phyloP scores from a whole-genome alignment of 2,113 vertebrate species.

The Bucco capensis region DNA sequence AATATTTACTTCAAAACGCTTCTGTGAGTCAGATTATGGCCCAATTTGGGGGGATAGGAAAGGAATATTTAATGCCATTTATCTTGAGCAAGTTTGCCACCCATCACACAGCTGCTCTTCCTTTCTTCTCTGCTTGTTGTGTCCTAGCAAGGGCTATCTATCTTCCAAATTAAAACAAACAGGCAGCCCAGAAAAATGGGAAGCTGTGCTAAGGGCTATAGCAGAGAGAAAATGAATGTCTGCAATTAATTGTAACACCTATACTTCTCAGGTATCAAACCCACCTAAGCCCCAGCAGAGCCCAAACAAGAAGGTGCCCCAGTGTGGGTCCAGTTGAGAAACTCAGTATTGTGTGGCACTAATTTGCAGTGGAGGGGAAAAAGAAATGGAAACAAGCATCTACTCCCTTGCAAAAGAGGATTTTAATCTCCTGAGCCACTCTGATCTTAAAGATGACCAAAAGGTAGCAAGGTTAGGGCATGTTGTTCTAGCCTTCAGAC shows the following conservation, averaged over 20 bases:
- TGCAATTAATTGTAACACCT: background rate
- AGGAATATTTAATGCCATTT: background rate
- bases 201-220: background rate
- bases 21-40: background rate
- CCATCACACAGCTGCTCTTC: fast-evolving
- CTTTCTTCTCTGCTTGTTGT: background rate
- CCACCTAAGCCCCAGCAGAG: fast-evolving
- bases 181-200: background rate
- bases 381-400: background rate
- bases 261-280: background rate
- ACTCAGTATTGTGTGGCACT: background rate
- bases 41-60: background rate
- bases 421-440: background rate
- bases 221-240: background rate
- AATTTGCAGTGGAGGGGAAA: background rate
- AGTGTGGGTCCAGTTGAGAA: background rate
- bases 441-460: background rate
- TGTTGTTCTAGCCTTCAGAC: background rate
- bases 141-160: background rate
- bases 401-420: background rate
- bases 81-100: background rate
- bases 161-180: background rate
- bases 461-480: background rate
- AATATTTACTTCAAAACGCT: slow-evolving; percentile 17
- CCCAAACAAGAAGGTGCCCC: background rate